These are phyloP conservation scores for Odontamblyopus rebecca DNA, from an alignment of 2,797 vertebrate genomes.

Conservation along the genomic window DNA sequence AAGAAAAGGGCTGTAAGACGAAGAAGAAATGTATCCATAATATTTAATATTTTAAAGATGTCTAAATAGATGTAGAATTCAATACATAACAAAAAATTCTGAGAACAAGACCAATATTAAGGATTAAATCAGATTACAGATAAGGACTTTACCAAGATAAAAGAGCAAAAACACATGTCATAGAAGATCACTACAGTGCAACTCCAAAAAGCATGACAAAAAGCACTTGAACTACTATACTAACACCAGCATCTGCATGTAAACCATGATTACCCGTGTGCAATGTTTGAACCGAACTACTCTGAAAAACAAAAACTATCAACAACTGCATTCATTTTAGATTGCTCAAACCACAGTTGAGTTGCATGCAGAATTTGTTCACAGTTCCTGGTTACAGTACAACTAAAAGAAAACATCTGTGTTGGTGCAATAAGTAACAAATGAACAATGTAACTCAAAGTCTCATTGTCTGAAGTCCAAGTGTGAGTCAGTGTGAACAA, in stretches of 20 bases:
- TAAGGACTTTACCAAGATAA: not conserved
- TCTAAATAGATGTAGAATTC: not conserved
- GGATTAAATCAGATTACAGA: not conserved
- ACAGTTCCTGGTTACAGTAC: slow-evolving; percentile 4
- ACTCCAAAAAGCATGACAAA: too few species aligned
- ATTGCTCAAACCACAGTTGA: not conserved
- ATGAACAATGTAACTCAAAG: slow-evolving; percentile 11
- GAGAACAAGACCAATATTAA: not conserved
- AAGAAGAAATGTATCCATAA: not conserved
- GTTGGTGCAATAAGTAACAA: slow-evolving; percentile 7
- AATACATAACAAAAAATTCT: not conserved
- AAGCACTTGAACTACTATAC: too few species aligned
- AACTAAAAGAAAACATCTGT: slow-evolving; percentile 12
- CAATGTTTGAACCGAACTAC: too few species aligned
- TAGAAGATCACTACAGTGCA: too few species aligned
- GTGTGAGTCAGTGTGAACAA: not conserved
- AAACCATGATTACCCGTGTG: too few species aligned
- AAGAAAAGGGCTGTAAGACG: not conserved
- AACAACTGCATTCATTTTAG: not conserved
- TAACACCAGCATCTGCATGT: too few species aligned
- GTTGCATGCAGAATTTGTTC: not conserved
- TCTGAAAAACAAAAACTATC: too few species aligned
- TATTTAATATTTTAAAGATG: too few species aligned
- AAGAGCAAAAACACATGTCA: too few species aligned
- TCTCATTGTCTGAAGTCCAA: slow-evolving; percentile 7